Evolutionary conservation across 1,140 invertebrate species (phyloP).

Genomic region (Rhizoglyphus robini): DNA sequence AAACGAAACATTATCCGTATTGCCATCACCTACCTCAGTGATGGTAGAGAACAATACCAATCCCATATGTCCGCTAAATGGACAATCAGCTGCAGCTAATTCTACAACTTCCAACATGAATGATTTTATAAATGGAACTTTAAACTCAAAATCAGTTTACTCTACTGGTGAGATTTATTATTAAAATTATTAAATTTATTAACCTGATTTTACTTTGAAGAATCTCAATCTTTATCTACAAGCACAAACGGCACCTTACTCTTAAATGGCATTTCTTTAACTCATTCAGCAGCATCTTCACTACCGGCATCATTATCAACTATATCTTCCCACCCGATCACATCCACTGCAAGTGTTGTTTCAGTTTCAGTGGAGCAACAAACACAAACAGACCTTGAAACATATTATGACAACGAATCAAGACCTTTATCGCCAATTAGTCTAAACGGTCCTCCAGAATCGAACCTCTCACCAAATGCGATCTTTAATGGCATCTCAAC

Average conservation of each 20-base stretch:
- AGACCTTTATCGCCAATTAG: no score
- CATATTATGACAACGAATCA: no score
- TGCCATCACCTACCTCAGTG: background rate
- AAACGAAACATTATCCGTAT: background rate
- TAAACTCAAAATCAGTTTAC: background rate
- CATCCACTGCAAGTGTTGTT: slow-evolving; percentile 3
- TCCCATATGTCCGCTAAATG: background rate
- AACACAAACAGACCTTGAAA: slow-evolving; percentile 13
- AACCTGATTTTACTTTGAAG: no score
- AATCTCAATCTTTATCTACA: background rate
- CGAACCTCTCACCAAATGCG: background rate
- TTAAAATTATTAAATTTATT: background rate
- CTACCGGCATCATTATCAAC: background rate
- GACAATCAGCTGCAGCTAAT: background rate
- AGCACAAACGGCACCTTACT: background rate
- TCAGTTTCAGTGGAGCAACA: slow-evolving; percentile 19
- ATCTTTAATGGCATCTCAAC: background rate
- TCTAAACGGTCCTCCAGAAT: no score
- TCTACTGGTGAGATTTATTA: background rate
- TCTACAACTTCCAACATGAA: background rate
- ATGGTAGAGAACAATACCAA: background rate
- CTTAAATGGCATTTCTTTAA: background rate
- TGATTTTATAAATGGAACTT: background rate
- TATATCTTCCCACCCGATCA: background rate
- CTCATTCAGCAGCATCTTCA: background rate